Evolutionary conservation across 2,888 invertebrate species (phyloP).

Genomic region (Clivina fossor): DNA sequence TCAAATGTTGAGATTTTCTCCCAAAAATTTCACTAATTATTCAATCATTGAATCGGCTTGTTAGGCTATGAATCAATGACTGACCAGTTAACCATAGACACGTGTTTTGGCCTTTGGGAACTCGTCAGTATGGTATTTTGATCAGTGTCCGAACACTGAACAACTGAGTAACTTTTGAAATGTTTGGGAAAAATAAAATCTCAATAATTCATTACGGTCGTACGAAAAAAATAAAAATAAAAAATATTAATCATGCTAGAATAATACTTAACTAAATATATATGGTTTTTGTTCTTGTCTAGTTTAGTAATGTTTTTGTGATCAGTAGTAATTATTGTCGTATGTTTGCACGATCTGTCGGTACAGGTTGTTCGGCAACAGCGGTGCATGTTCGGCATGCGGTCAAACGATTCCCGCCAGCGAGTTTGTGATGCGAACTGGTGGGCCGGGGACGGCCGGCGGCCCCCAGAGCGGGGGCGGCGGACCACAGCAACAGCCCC

Average conservation of each 20-base stretch:
- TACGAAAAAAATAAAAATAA: not conserved
- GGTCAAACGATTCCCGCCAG: conserved; percentile 90
- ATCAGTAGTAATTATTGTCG: too few species aligned
- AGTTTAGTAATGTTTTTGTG: conserved; percentile 23
- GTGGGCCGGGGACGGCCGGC: conserved; percentile 68
- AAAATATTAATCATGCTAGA: not conserved
- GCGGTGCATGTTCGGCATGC: conserved; percentile 89
- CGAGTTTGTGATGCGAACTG: conserved; percentile 90
- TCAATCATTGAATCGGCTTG: too few species aligned
- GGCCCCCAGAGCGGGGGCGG: conserved; percentile 65
- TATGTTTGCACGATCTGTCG: too few species aligned
- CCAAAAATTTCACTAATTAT: too few species aligned
- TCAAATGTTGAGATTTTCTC: too few species aligned
- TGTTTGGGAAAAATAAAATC: too few species aligned
- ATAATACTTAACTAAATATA: not conserved
- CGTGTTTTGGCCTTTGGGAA: too few species aligned
- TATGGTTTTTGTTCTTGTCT: conserved; percentile 34
- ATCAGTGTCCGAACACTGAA: too few species aligned
- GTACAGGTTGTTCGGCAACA: conserved; percentile 86
- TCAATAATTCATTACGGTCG: not conserved
- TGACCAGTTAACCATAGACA: too few species aligned
- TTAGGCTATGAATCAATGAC: too few species aligned
- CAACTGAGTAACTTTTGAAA: too few species aligned
- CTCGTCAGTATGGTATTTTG: too few species aligned
- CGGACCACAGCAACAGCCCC: conserved; percentile 46